These are phyloP conservation scores for Diplolepis rosae DNA, from an alignment of 2,888 invertebrate species.

Conservation along the genomic window DNA sequence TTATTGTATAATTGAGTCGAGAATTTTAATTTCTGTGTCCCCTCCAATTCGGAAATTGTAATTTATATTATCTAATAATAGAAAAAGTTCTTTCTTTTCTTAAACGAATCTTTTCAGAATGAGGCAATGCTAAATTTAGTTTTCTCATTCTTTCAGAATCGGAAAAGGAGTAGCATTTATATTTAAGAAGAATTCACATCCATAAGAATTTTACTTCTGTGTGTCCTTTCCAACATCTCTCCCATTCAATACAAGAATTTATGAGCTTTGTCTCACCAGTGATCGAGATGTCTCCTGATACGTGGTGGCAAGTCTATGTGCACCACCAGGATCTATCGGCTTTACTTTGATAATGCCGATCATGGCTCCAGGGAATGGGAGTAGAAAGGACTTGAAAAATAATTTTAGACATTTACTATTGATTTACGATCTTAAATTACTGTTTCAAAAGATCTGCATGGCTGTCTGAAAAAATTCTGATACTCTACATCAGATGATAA, in stretches of 20 bases:
- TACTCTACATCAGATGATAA: neutral
- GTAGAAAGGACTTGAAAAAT: neutral
- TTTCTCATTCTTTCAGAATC: too few relatives aligned
- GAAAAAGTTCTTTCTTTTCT: too few relatives aligned
- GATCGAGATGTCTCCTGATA: slow-evolving; percentile 64
- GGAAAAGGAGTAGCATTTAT: neutral
- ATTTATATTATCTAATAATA: too few relatives aligned
- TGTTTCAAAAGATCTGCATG: neutral
- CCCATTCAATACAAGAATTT: slow-evolving; percentile 61
- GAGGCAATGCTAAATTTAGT: too few relatives aligned
- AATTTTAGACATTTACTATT: neutral
- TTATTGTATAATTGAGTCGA: too few relatives aligned
- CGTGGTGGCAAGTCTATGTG: slow-evolving; percentile 63
- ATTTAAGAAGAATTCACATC: neutral
- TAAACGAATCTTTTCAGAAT: too few relatives aligned
- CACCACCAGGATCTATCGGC: slow-evolving; percentile 57
- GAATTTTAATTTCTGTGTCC: too few relatives aligned
- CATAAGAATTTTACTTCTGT: neutral
- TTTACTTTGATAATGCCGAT: slow-evolving; percentile 41
- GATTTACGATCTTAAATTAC: neutral
- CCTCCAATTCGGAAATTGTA: too few relatives aligned
- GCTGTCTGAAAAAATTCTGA: too few relatives aligned
- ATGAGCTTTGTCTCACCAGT: slow-evolving; percentile 61
- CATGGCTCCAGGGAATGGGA: slow-evolving; percentile 15
- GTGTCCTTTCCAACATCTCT: slow-evolving; percentile 50